Base-by-base conservation (phyloP, 2,888 invertebrate genomes). In the Augiades crinisus region DNA sequence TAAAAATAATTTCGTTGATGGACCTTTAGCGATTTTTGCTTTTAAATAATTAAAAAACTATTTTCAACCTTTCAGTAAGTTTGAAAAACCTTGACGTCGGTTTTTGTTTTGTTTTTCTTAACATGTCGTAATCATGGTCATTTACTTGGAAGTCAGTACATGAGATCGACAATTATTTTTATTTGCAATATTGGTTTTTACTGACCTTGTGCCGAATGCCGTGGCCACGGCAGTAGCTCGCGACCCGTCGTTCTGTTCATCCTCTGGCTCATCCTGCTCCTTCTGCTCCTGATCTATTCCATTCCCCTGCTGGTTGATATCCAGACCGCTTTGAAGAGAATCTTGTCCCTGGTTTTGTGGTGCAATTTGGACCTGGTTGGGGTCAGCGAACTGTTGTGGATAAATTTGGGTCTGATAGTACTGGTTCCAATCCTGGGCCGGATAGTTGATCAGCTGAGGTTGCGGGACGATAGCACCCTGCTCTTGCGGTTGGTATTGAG, bases 171-270 rank as follows among this genome's bases (percentile, higher is more conserved):
- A n/a, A n/a, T n/a, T n/a, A n/a, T n/a, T n/a, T n/a, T n/a, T n/a
- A n/a, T n/a, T n/a, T n/a, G n/a, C n/a, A n/a, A n/a, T n/a, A n/a
- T n/a, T n/a, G n/a, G n/a, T 44, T 17, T 16, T 4, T 17, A 72
- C 78, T 73, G 53, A 87, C 88, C 88, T 86, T 64, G 83, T 53
- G 6, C 87, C 89, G 63, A 87, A 88, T 54, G 85, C 85, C 24
- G 86, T 87, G 1, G 89, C 87, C 0, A 87, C 81, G 1, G 89
- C 85, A 2, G 80, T 81, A 0, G 77, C 83, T 17, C 63, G 78
- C 37, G 65, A 63, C n/a, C 67, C 73, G 34, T 51, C 44, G 12
- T 46, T 46, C 21, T 51, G 10, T 10, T 75, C 70, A 24, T 62
- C 54, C 7, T 59, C 53, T 27, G 58, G 52, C 2, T 68, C 67